Evolutionary conservation across 2,888 invertebrate species (phyloP), one percentile per base, ranked within the genome.

Genomic region (Zele albiditarsus): DNA sequence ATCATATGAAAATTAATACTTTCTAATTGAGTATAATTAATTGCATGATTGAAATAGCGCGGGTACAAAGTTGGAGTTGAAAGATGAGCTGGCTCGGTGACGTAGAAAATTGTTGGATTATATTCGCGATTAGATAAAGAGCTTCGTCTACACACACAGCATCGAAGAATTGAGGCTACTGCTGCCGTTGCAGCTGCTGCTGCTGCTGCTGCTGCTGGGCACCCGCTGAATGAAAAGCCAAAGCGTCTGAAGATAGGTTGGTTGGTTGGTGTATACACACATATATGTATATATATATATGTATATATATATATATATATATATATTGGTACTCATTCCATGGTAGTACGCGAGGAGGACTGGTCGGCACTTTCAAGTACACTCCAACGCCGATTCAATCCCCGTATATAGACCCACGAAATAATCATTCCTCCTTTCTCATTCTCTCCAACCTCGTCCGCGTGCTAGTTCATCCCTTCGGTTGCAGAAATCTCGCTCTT

Each of bases 331-430:
- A 84, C 84, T 83, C 83, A 80, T 83, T 84, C 82, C 82, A 78
- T 77, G 79, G 80, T 42, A 74, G 75, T 67, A 65, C 68, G 73
- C 72, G n/a, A 74, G 82, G 83, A 81, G 82, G 83, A 81, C 82
- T 80, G 82, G 83, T 80, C 82, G 53, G 83, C 82, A 84, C 81
- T 81, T 85, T 88, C 84, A 80, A 88, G 89, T 73, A 87, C 86
- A 83, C 87, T 88, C 83, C 84, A 87, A 82, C 82, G 82, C 82
- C 84, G 85, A 87, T 88, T 88, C 84, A 88, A 88, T 89, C 86
- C 84, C 84, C 72, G 68, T 53, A 53, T 53, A 53, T 80, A 83
- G 84, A 84, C 80, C 83, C 84, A 85, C 86, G 82, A 88, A 88
- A 88, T 88, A 88, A 89, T 88, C 86, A 87, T 86, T 84, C 84